Evolutionary conservation across 2,113 vertebrate species (phyloP).

Genomic region (Ifrita kowaldi): DNA sequence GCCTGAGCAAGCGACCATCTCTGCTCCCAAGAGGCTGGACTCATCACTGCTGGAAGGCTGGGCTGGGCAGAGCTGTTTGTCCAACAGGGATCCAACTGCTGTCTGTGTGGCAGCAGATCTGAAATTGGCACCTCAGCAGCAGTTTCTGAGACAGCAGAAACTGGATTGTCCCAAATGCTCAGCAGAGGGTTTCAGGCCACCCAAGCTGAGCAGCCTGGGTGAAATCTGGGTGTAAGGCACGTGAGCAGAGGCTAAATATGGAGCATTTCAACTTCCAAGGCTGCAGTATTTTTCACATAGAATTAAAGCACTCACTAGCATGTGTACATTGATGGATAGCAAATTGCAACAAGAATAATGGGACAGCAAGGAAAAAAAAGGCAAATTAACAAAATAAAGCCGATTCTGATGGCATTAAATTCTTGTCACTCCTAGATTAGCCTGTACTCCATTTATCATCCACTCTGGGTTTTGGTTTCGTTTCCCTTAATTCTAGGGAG

Average conservation of each 20-base stretch:
- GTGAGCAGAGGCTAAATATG: neutral
- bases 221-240: neutral
- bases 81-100: neutral
- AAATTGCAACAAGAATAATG: neutral
- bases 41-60: neutral
- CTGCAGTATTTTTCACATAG: neutral
- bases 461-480: neutral
- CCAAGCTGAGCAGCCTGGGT: neutral
- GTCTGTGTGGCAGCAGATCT: neutral
- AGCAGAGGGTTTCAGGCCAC: neutral
- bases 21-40: neutral
- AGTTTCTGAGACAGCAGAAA: neutral
- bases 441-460: neutral
- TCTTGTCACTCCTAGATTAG: neutral
- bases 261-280: neutral
- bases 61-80: neutral
- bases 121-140: accelerated
- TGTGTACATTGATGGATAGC: neutral
- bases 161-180: neutral
- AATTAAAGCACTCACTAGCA: neutral
- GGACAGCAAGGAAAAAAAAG: neutral
- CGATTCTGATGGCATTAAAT: neutral
- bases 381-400: neutral
- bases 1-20: neutral
- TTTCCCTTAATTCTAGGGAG: neutral